Base-by-base conservation (phyloP, 2,888 invertebrate species). In the Eurois occulta region DNA sequence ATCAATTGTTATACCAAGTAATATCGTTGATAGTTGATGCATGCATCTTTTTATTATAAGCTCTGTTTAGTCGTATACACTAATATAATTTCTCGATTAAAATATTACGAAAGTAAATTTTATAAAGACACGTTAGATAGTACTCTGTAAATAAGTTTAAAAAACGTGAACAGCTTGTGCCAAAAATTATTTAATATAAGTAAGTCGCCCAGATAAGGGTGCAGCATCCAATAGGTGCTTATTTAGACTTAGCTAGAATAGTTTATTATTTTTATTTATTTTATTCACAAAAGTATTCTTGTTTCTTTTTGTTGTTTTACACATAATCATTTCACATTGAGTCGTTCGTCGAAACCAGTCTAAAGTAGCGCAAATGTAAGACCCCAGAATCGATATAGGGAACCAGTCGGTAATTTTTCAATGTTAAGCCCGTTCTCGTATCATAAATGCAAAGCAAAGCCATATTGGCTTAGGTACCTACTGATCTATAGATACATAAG, bases 111-210 rank as follows among this genome's bases (percentile, higher is more conserved):
- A 69, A 35, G 11, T 35, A 64, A 72, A 46, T 48, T 5, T 74
- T 75, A 78, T 38, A 48, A 62, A n/a, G 48, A 62, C 69, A 77
- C n/a, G 43, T 71, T 78, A 80, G 69, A 28, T 65, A 60, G 13
- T 74, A 83, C n/a, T 55, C 69, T 91, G 90, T 91, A 90, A 89
- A 90, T 90, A 89, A 75, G 28, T 76, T 83, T 38, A 77, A 7
- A 83, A 72, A 84, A 87, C 88, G 94, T 94, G 94, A 94, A 94
- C 92, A 86, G 87, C 75, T 87, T 87, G 94, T 94, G 94, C 94
- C 94, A 94, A 94, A 91, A 83, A 85, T 82, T 84, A 81, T 58
- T 21, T 74, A 13, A 64, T 73, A 72, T 73, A 72, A 58, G 58
- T 75, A 75, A 77, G 75, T 70, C 64, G 80, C 75, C 80, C 69